Conservation (phyloP, 2,797 vertebrate genomes). For the Australoheros facetus region DNA sequence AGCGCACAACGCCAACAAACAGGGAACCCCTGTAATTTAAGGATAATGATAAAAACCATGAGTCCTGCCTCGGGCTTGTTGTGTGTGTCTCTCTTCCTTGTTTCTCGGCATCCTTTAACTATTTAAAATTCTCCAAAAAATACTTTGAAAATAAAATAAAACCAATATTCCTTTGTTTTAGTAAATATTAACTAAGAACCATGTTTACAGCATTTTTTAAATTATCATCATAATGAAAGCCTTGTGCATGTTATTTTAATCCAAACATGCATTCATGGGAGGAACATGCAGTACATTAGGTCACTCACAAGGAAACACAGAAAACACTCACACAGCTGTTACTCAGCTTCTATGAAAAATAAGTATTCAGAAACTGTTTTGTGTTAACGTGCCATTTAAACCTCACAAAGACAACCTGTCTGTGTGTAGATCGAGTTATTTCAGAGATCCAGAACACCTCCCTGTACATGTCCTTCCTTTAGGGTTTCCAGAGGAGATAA, state of each 20-base stretch:
- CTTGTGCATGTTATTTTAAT: too few relatives aligned
- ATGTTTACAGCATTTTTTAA: not conserved
- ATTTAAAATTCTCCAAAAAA: not conserved
- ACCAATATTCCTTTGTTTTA: fast-evolving
- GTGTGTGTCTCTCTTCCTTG: not conserved
- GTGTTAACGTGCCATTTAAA: not conserved
- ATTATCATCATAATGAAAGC: not conserved
- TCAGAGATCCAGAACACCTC: not conserved
- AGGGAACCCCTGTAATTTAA: not conserved
- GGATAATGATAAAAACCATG: not conserved
- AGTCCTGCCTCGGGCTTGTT: not conserved
- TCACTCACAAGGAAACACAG: not conserved
- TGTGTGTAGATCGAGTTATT: too few relatives aligned
- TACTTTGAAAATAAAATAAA: not conserved
- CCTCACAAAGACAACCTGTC: too few relatives aligned
- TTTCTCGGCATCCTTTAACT: not conserved
- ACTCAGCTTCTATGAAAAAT: conserved; percentile 4
- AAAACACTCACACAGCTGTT: conserved; percentile 25
- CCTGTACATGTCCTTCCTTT: conserved; percentile 1
- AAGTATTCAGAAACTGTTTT: conserved; percentile 9
- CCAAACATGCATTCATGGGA: not conserved
- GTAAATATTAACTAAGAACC: not conserved
- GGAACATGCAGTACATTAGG: not conserved
- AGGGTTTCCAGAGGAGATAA: not conserved
- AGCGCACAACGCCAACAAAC: not conserved